Evolutionary conservation across 1,140 invertebrate genomes (phyloP).

Genomic region (Trissolcus basalis): DNA sequence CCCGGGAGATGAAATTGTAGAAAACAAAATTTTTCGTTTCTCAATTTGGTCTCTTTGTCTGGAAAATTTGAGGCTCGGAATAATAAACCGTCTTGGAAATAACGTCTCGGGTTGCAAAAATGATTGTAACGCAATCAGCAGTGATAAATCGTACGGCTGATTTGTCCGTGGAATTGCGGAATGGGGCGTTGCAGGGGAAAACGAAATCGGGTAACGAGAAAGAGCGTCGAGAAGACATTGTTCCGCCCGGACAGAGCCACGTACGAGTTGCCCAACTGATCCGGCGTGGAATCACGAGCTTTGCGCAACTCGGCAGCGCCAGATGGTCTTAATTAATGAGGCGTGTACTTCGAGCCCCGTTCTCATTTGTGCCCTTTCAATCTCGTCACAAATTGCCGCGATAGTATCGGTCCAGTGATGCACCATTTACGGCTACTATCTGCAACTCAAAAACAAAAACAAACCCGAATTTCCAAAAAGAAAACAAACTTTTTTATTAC

Average conservation of each 20-base stretch:
- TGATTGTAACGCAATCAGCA: slow-evolving; percentile 15
- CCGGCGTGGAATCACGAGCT: slow-evolving; percentile 48
- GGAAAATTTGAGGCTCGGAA: no score
- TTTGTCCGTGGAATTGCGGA: slow-evolving; percentile 47
- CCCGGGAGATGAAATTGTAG: no score
- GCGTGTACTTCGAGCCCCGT: slow-evolving; percentile 51
- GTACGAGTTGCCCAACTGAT: slow-evolving; percentile 45
- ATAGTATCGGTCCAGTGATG: slow-evolving; percentile 1
- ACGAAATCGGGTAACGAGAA: slow-evolving; percentile 35
- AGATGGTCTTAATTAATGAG: slow-evolving; percentile 58
- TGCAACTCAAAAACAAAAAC: background rate
- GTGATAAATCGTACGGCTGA: slow-evolving; percentile 41
- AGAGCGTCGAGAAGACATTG: slow-evolving; percentile 45
- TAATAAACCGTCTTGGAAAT: no score
- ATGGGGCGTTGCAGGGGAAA: slow-evolving; percentile 22
- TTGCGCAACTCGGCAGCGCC: slow-evolving; percentile 51
- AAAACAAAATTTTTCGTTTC: background rate
- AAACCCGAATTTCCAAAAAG: no score
- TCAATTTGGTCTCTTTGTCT: background rate
- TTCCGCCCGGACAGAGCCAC: slow-evolving; percentile 46
- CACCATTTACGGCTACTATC: slow-evolving; percentile 9
- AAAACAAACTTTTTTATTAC: background rate
- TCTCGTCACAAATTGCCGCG: slow-evolving; percentile 36
- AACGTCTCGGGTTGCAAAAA: background rate
- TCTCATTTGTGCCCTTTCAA: slow-evolving; percentile 53